Evolutionary conservation across 2,113 vertebrate species (phyloP).

Genomic region (Bostrychus sinensis): DNA sequence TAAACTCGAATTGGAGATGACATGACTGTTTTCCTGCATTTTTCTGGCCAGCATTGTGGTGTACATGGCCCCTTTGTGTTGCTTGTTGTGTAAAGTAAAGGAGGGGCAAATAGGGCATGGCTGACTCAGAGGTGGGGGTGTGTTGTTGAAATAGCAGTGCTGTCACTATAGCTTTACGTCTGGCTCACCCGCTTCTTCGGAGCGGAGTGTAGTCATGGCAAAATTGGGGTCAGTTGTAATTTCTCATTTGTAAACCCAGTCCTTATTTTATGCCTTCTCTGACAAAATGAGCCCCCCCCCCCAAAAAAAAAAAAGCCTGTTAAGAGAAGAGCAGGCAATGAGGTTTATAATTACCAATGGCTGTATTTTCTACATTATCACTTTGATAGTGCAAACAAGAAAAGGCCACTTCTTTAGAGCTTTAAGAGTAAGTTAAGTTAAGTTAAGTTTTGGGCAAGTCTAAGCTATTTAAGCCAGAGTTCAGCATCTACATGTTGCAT

Average conservation of each 20-base stretch:
- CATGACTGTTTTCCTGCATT: no score
- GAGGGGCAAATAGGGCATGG: slow-evolving; percentile 25
- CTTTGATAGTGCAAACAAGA: slow-evolving; percentile 18
- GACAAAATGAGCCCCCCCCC: slow-evolving; percentile 23
- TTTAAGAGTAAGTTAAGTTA: slow-evolving; percentile 23
- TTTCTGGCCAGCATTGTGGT: no score
- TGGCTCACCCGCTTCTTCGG: slow-evolving; percentile 15
- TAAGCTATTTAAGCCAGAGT: slow-evolving; percentile 35
- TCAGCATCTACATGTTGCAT: no score
- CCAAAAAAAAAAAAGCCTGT: slow-evolving; percentile 13
- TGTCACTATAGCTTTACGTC: slow-evolving; percentile 70
- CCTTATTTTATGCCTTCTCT: slow-evolving; percentile 27
- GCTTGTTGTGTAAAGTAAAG: slow-evolving; percentile 7
- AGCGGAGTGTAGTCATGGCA: slow-evolving; percentile 53
- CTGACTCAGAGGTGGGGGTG: slow-evolving; percentile 54
- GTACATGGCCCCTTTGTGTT: no score
- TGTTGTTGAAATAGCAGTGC: slow-evolving; percentile 42
- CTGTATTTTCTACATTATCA: slow-evolving; percentile 43
- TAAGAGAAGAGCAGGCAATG: slow-evolving; percentile 29
- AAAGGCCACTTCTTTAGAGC: neutral
- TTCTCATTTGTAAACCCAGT: slow-evolving; percentile 28
- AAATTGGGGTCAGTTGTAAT: slow-evolving; percentile 63
- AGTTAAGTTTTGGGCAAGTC: slow-evolving; percentile 32
- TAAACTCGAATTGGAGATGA: no score
- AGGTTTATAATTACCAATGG: slow-evolving; percentile 68